Evolutionary conservation across 2,113 vertebrate genomes (phyloP).

Genomic region (Chaetodon auriga): DNA sequence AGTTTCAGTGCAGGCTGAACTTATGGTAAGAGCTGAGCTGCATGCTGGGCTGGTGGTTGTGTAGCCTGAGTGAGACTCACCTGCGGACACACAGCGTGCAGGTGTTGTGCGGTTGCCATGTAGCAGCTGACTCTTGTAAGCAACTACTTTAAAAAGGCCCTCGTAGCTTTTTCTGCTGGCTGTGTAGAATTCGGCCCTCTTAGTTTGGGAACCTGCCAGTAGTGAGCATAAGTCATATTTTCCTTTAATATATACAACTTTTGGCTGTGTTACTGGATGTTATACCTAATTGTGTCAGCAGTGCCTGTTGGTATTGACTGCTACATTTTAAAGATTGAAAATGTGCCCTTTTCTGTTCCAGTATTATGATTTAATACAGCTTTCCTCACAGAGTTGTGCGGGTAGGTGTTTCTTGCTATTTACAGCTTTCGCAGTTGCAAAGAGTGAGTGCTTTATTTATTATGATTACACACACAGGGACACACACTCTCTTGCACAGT

Average conservation of each 20-base stretch:
- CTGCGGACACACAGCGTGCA: conserved; percentile 12
- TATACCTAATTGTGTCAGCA: conserved; percentile 6
- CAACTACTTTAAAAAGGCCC: background rate
- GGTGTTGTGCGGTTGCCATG: background rate
- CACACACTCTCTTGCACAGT: conserved; percentile 17
- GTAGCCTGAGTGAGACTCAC: background rate
- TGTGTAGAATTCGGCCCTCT: background rate
- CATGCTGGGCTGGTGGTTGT: background rate
- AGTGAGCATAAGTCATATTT: background rate
- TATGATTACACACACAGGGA: conserved; percentile 16
- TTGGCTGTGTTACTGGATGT: background rate
- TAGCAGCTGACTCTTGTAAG: conserved; percentile 15
- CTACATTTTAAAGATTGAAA: conserved; percentile 18
- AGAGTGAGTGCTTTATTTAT: conserved; percentile 66
- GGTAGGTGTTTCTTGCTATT: conserved; percentile 58
- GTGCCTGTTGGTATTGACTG: conserved; percentile 5
- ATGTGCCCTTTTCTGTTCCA: conserved; percentile 21
- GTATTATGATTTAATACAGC: conserved; percentile 14
- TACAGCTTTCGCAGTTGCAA: conserved; percentile 57
- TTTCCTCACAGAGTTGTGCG: conserved; percentile 10
- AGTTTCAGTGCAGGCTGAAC: conserved; percentile 47
- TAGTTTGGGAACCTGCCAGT: background rate
- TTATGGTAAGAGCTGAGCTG: conserved; percentile 20
- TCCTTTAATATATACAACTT: background rate
- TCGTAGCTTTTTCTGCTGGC: background rate